A percentile compares a stretch with the other conserved stretches of the same genome.
Conservation (phyloP, 2,888 invertebrate species). For the Apotomis betuletana region DNA sequence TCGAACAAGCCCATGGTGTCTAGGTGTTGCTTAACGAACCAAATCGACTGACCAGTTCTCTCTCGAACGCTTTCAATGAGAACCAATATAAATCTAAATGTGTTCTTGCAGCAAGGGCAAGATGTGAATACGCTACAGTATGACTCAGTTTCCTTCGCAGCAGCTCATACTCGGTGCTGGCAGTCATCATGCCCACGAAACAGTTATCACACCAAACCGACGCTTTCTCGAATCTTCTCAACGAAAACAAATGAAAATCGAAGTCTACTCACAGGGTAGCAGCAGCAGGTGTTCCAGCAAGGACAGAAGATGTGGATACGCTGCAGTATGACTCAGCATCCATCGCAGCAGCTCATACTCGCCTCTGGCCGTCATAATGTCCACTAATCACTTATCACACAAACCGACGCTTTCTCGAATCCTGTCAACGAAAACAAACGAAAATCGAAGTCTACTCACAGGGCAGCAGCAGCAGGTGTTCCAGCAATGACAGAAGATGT, state of each 20-base stretch:
- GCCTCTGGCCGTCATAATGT: slow-evolving; percentile 95
- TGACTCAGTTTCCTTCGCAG: no score
- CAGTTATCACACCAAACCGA: no score
- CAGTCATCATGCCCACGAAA: no score
- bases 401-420: neutral
- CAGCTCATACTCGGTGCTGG: no score
- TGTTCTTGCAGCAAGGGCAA: no score
- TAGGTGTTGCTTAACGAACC: slow-evolving; percentile 96
- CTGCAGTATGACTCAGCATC: slow-evolving; percentile 95
- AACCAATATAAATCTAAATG: no score
- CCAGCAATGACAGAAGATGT: slow-evolving; percentile 94
- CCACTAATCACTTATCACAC: slow-evolving; percentile 95
- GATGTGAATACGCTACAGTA: no score
- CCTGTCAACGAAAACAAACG: neutral
- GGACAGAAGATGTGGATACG: slow-evolving; percentile 96
- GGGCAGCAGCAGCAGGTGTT: slow-evolving; percentile 94
- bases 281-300: slow-evolving; percentile 94
- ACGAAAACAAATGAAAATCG: neutral
- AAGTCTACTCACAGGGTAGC: slow-evolving; percentile 86
- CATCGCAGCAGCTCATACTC: slow-evolving; percentile 96
- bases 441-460: slow-evolving; percentile 73
- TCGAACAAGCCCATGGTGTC: slow-evolving; percentile 96
- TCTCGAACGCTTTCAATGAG: no score
- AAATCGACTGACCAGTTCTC: slow-evolving; percentile 49
- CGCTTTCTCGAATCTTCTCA: neutral